Evolutionary conservation across 2,888 invertebrate species (phyloP).

Genomic region (Drosophila bunnanda): DNA sequence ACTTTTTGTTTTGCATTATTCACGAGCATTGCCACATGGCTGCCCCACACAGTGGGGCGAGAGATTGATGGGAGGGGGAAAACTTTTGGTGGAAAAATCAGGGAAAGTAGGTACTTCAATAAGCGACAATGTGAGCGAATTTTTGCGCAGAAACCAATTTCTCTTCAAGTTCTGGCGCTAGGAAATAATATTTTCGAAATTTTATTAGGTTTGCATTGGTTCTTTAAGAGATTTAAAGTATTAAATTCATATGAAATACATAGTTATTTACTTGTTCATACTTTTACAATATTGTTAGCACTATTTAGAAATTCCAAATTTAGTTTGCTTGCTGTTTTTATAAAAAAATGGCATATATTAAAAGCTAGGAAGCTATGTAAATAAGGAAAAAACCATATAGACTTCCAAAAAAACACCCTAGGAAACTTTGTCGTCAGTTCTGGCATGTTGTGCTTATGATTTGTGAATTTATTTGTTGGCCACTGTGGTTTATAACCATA

Average conservation of each 20-base stretch:
- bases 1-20: slow-evolving; percentile 47
- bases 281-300: neutral
- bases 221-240: too few species aligned
- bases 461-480: neutral
- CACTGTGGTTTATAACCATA: neutral
- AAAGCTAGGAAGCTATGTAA: neutral
- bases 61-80: neutral
- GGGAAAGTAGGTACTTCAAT: neutral
- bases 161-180: neutral
- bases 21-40: slow-evolving; percentile 42
- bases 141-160: neutral
- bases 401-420: neutral
- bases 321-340: too few species aligned
- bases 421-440: neutral
- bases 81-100: slow-evolving; percentile 4
- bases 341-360: neutral
- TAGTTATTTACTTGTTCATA: neutral
- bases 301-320: neutral
- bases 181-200: neutral
- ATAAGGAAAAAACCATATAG: neutral
- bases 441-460: slow-evolving; percentile 5
- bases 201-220: too few species aligned
- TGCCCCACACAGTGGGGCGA: slow-evolving; percentile 16
- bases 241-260: too few species aligned
- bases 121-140: neutral